Percentiles rank a stretch among this genome's conserved stretches.
phyloP scores from a whole-genome alignment of 1,140 invertebrate genomes.

The Orchestia grillus region DNA sequence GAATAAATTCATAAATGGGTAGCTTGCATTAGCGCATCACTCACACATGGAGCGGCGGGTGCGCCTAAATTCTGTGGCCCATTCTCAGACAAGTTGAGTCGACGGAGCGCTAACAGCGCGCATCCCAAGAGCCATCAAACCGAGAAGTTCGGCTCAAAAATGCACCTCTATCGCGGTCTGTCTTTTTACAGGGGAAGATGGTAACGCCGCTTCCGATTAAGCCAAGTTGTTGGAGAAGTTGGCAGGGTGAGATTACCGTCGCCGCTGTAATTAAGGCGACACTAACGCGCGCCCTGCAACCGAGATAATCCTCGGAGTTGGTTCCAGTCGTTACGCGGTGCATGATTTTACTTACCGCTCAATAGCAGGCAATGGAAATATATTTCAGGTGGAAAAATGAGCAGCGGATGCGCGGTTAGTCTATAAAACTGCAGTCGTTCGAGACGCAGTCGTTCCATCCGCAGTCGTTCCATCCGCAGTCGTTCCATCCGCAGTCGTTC shows the following conservation, averaged over 20 bases:
- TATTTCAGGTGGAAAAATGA: background rate
- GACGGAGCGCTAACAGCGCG: background rate
- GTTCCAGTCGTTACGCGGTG: background rate
- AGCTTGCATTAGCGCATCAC: too few species aligned
- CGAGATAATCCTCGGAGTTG: background rate
- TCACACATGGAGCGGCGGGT: too few species aligned
- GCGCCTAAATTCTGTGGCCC: background rate
- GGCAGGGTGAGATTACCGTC: constrained; percentile 26
- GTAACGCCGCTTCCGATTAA: constrained; percentile 41
- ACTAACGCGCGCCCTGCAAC: background rate
- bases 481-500: too few species aligned
- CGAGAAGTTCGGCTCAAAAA: background rate
- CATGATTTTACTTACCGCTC: background rate
- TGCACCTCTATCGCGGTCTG: constrained; percentile 11
- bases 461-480: too few species aligned
- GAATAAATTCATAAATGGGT: too few species aligned
- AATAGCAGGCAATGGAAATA: background rate
- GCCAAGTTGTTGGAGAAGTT: constrained; percentile 28
- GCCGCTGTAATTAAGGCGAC: background rate
- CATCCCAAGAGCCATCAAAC: constrained; percentile 25
- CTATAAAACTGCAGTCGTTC: too few species aligned
- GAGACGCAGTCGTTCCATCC: too few species aligned
- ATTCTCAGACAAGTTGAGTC: background rate
- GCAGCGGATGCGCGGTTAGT: background rate
- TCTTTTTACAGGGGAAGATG: background rate